These are phyloP conservation scores for Camelus bactrianus DNA, from an alignment of 2,113 vertebrate genomes.

Conservation along the genomic window DNA sequence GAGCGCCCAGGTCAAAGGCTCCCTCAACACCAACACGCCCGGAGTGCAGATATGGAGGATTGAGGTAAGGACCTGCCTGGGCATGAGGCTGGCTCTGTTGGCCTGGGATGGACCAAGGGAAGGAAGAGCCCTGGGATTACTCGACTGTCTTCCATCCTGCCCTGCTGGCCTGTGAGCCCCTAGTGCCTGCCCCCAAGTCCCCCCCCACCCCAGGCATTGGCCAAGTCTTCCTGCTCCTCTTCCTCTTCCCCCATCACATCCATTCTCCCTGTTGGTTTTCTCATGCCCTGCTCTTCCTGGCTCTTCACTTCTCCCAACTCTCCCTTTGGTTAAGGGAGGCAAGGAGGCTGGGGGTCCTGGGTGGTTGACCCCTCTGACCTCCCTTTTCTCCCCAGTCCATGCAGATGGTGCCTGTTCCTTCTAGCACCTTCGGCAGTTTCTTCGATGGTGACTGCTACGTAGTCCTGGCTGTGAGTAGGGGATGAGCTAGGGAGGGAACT, in stretches of 20 bases:
- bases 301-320: background rate
- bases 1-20: constrained; percentile 86
- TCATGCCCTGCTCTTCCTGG: background rate
- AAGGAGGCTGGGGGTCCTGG: background rate
- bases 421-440: constrained; percentile 89
- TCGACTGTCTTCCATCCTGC: background rate
- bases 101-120: background rate
- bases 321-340: background rate
- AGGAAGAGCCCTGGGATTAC: background rate
- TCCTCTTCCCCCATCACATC: background rate
- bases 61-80: constrained; percentile 86
- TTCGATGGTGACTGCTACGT: constrained; percentile 93
- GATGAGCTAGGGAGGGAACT: fast-evolving
- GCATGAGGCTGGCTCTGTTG: fast-evolving
- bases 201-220: background rate
- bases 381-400: constrained; percentile 86
- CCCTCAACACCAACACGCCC: constrained; percentile 90
- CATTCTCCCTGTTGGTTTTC: background rate
- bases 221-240: background rate
- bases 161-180: background rate
- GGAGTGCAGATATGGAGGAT: constrained; percentile 95
- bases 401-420: constrained; percentile 91
- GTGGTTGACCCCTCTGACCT: background rate
- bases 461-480: constrained; percentile 88
- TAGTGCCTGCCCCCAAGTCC: background rate